These are phyloP conservation scores for Hedychridium roseum DNA, from an alignment of 2,888 invertebrate species.

Conservation along the genomic window DNA sequence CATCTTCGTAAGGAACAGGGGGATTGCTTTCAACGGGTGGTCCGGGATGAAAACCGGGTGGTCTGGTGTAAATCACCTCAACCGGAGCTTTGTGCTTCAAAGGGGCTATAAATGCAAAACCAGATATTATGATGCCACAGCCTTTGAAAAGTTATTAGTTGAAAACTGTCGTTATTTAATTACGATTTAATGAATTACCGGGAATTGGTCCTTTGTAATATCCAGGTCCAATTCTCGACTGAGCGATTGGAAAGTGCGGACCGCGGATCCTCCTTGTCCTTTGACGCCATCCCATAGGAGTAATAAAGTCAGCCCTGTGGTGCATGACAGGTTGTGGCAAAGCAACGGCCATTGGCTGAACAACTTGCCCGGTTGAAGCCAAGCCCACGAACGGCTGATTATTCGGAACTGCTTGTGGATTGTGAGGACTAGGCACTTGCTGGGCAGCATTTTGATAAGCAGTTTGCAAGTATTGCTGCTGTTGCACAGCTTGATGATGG, in stretches of 20 bases:
- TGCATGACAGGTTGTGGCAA: conserved; percentile 20
- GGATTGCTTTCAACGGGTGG: conserved; percentile 28
- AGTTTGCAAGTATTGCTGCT: too few species aligned
- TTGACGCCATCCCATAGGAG: conserved; percentile 27
- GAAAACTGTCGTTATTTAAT: background rate
- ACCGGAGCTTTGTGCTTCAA: conserved; percentile 35
- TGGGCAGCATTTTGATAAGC: too few species aligned
- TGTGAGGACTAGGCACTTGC: too few species aligned
- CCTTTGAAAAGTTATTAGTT: too few species aligned
- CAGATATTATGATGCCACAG: too few species aligned
- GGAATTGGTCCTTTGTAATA: conserved; percentile 33
- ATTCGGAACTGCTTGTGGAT: too few species aligned
- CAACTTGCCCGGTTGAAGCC: too few species aligned
- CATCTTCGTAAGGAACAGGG: conserved; percentile 43
- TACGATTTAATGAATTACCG: background rate
- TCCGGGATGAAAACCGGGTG: conserved; percentile 40
- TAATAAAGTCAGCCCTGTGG: conserved; percentile 21
- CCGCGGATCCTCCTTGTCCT: conserved; percentile 32
- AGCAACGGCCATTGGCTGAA: too few species aligned
- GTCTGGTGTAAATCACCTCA: conserved; percentile 54
- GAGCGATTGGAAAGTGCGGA: conserved; percentile 18
- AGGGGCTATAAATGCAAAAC: too few species aligned
- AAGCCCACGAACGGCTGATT: too few species aligned
- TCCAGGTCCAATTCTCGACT: conserved; percentile 37
- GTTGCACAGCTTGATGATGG: too few species aligned